Evolutionary conservation across 2,888 invertebrate genomes (phyloP).

Genomic region (Agonum fuliginosum): DNA sequence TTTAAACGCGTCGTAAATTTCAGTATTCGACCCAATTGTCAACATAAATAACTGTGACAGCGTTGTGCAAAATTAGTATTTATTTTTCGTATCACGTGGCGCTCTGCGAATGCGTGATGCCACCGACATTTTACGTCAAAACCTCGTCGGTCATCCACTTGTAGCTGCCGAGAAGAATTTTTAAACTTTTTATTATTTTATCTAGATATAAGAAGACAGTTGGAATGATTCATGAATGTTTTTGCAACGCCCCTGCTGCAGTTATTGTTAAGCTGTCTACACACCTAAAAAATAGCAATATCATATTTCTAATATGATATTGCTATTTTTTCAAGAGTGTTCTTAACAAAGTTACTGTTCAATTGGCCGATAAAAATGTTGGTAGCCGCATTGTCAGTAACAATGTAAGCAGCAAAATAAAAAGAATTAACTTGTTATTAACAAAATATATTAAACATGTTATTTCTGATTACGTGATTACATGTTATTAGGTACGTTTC

Average conservation of each 20-base stretch:
- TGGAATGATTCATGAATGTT: slow-evolving; percentile 1
- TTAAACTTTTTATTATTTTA: slow-evolving; percentile 13
- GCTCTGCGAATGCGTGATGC: not conserved
- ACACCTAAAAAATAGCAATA: not conserved
- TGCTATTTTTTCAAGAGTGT: too few species aligned
- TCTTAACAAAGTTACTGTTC: too few species aligned
- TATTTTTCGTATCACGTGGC: slow-evolving; percentile 53
- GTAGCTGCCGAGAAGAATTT: slow-evolving; percentile 16
- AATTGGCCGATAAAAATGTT: too few species aligned
- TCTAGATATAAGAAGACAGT: slow-evolving; percentile 10
- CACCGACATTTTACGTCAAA: not conserved
- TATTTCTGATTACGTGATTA: too few species aligned
- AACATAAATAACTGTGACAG: slow-evolving; percentile 49
- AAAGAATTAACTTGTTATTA: too few species aligned
- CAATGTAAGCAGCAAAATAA: too few species aligned
- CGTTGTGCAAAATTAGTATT: slow-evolving; percentile 53
- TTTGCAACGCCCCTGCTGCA: not conserved
- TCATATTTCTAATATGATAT: not conserved
- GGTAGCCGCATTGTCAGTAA: too few species aligned
- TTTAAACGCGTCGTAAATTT: slow-evolving; percentile 46
- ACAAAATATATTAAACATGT: too few species aligned
- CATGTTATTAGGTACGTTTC: too few species aligned
- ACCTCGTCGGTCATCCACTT: slow-evolving; percentile 7
- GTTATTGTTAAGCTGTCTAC: not conserved
- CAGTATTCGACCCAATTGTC: slow-evolving; percentile 52